phyloP scores from a whole-genome alignment of 2,888 invertebrate species.

The Corythucha ciliata region DNA sequence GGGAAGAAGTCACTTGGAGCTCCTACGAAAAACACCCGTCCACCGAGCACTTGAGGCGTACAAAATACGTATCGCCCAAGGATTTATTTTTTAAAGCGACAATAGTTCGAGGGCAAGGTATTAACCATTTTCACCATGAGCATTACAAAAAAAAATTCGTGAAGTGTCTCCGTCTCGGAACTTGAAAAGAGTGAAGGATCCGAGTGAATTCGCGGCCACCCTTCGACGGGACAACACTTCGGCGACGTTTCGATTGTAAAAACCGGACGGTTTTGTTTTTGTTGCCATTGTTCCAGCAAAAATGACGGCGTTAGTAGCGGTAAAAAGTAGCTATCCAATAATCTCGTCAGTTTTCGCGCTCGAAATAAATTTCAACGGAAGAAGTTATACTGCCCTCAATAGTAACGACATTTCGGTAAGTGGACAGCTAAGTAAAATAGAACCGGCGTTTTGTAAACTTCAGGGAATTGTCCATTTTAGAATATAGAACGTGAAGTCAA shows the following conservation, averaged over 20 bases:
- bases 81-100: slow-evolving; percentile 69
- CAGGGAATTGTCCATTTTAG: slow-evolving; percentile 43
- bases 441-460: no score
- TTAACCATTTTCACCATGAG: no score
- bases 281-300: slow-evolving; percentile 49
- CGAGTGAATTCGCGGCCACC: no score
- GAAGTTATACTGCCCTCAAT: slow-evolving; percentile 49
- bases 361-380: slow-evolving; percentile 56
- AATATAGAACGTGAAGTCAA: slow-evolving; percentile 67
- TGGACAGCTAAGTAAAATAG: no score
- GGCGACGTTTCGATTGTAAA: no score
- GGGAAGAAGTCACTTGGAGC: slow-evolving; percentile 59
- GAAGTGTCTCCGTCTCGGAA: no score
- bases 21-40: slow-evolving; percentile 52
- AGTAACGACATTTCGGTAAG: slow-evolving; percentile 60
- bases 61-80: slow-evolving; percentile 50
- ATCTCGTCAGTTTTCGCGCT: slow-evolving; percentile 69
- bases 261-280: no score
- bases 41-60: slow-evolving; percentile 48
- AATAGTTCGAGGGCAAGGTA: slow-evolving; percentile 67
- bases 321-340: slow-evolving; percentile 75
- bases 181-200: no score
- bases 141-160: no score
- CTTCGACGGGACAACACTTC: no score
- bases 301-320: slow-evolving; percentile 63